These are phyloP conservation scores for Leptodactylus fallax DNA, from an alignment of 2,797 vertebrate species.

Conservation along the genomic window DNA sequence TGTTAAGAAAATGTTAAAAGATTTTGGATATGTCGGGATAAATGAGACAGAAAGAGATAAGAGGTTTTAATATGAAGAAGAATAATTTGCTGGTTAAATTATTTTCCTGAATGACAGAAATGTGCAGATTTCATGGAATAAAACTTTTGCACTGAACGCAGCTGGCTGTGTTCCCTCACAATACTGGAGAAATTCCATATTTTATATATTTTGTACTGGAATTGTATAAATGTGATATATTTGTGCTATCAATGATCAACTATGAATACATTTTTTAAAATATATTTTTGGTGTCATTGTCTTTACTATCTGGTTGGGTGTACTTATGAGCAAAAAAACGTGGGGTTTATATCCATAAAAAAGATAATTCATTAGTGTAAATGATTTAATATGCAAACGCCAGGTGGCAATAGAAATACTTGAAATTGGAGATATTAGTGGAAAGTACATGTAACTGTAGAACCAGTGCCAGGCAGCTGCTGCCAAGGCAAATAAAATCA, in stretches of 20 bases:
- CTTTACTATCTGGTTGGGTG: neutral
- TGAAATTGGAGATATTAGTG: too few species aligned
- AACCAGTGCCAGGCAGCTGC: too few species aligned
- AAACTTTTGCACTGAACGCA: neutral
- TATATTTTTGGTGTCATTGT: neutral
- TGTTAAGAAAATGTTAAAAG: neutral
- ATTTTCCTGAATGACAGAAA: neutral
- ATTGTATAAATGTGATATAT: neutral
- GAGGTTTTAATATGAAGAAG: neutral
- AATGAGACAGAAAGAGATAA: neutral
- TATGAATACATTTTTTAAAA: slow-evolving; percentile 24
- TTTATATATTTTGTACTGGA: neutral
- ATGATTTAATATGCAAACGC: too few species aligned
- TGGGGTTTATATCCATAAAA: neutral
- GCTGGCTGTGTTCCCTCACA: neutral
- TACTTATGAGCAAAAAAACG: neutral
- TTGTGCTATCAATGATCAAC: neutral
- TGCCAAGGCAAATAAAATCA: too few species aligned
- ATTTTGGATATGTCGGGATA: neutral
- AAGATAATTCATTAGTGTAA: neutral
- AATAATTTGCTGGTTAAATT: neutral
- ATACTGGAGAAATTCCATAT: neutral
- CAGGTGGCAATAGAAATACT: too few species aligned
- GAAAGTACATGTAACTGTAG: too few species aligned
- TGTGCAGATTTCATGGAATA: neutral